Conservation (phyloP, 2,888 invertebrate species). For the Coelopa pilipes region DNA sequence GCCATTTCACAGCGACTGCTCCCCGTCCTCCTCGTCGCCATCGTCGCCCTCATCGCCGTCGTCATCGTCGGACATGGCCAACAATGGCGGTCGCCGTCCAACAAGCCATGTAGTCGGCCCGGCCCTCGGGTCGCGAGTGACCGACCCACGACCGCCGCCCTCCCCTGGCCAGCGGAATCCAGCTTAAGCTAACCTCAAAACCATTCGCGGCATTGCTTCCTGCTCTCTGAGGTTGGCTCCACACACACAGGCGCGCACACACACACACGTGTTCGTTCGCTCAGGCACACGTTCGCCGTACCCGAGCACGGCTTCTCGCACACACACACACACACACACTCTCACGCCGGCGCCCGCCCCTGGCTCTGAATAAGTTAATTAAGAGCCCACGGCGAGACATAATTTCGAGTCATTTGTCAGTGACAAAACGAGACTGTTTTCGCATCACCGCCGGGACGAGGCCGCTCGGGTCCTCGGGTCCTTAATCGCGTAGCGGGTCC, state of each 20-base stretch:
- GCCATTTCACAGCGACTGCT: too few relatives aligned
- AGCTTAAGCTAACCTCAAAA: conserved; percentile 1
- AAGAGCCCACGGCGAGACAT: conserved; percentile 62
- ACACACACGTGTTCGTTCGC: background rate
- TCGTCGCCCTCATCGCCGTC: too few relatives aligned
- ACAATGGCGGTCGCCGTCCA: too few relatives aligned
- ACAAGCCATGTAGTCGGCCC: too few relatives aligned
- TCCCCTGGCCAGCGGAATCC: background rate
- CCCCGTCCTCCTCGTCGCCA: too few relatives aligned
- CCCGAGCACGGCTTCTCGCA: background rate
- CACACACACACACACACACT: conserved; percentile 9
- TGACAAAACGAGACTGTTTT: conserved; percentile 55
- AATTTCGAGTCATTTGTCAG: conserved; percentile 65
- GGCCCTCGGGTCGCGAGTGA: too few relatives aligned
- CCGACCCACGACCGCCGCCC: too few relatives aligned
- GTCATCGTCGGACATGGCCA: too few relatives aligned
- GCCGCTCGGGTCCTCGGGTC: too few relatives aligned
- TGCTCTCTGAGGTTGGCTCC: background rate
- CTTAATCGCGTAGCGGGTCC: too few relatives aligned
- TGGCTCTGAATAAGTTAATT: conserved; percentile 60
- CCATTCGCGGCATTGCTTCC: conserved; percentile 5
- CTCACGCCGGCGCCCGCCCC: background rate
- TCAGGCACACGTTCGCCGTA: too few relatives aligned
- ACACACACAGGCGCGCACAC: conserved; percentile 24
- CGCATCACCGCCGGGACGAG: conserved; percentile 44